Conservation (phyloP, 2,797 vertebrate species). For the Peromyscus melanophrys region DNA sequence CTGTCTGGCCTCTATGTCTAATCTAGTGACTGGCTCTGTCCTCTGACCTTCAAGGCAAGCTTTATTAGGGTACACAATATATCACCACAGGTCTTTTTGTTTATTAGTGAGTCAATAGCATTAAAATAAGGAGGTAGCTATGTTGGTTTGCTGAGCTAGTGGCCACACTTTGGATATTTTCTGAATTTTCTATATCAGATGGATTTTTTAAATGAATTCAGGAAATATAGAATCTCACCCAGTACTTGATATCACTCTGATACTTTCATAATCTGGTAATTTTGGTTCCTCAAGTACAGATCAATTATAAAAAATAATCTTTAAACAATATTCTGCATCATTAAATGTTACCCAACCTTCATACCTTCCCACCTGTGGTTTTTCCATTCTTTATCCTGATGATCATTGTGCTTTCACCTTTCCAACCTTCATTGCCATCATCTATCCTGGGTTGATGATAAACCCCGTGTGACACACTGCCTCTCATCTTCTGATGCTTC, state of each 20-base stretch:
- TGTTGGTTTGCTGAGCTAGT: background rate
- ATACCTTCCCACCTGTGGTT: background rate
- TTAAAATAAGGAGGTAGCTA: background rate
- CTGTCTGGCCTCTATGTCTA: too few species aligned
- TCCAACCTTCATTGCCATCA: background rate
- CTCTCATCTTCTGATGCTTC: background rate
- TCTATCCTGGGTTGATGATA: conserved; percentile 40
- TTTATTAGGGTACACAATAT: too few species aligned
- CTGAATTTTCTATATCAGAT: conserved; percentile 21
- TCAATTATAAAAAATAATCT: background rate
- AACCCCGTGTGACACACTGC: background rate
- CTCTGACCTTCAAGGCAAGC: too few species aligned
- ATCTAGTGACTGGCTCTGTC: too few species aligned
- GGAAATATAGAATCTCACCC: background rate
- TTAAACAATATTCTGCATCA: conserved; percentile 10
- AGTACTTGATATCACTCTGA: background rate
- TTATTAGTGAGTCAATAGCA: background rate
- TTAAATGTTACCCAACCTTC: conserved; percentile 48
- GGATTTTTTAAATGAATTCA: background rate
- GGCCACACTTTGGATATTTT: background rate
- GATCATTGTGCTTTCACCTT: background rate
- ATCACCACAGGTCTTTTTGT: background rate
- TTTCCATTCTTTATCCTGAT: conserved; percentile 35
- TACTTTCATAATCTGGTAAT: conserved; percentile 17
- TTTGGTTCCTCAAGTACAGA: background rate